Evolutionary conservation across 2,797 vertebrate species (phyloP).

Genomic region (Trematomus bernacchii): DNA sequence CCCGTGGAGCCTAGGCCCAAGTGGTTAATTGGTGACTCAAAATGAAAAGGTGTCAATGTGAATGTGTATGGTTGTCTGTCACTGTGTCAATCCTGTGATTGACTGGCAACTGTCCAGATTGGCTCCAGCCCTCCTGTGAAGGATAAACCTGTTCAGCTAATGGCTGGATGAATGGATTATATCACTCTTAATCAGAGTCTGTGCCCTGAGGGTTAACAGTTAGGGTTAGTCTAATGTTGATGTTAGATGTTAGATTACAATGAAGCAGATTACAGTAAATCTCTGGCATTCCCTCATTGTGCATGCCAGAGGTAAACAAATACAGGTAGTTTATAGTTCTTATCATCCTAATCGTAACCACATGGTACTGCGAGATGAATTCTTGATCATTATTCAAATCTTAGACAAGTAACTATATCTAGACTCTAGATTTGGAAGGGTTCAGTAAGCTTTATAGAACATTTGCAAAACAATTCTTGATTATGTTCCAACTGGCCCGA

Average conservation of each 20-base stretch:
- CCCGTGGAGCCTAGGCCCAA: no score
- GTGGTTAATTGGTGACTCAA: background rate
- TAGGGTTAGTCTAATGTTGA: conserved; percentile 28
- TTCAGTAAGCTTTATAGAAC: background rate
- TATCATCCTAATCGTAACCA: conserved; percentile 1
- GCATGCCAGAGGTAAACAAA: conserved; percentile 19
- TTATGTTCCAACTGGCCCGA: background rate
- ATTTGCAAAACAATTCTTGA: background rate
- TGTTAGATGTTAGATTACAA: conserved; percentile 62
- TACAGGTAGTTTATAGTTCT: conserved; percentile 32
- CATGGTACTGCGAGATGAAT: conserved; percentile 1
- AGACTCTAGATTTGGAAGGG: background rate
- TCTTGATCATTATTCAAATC: background rate
- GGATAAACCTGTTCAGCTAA: background rate
- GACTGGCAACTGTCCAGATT: conserved; percentile 7
- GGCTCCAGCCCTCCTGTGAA: background rate
- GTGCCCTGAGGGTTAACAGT: conserved; percentile 55
- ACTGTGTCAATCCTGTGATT: background rate
- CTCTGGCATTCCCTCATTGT: conserved; percentile 43
- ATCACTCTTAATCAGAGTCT: conserved; percentile 43
- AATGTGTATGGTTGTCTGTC: background rate
- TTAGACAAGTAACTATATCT: background rate
- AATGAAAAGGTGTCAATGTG: background rate
- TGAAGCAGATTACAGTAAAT: conserved; percentile 51
- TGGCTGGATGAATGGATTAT: conserved; percentile 9